These are phyloP conservation scores for Corella eumyota DNA, from an alignment of 23 tunicate genomes.

Conservation along the genomic window DNA sequence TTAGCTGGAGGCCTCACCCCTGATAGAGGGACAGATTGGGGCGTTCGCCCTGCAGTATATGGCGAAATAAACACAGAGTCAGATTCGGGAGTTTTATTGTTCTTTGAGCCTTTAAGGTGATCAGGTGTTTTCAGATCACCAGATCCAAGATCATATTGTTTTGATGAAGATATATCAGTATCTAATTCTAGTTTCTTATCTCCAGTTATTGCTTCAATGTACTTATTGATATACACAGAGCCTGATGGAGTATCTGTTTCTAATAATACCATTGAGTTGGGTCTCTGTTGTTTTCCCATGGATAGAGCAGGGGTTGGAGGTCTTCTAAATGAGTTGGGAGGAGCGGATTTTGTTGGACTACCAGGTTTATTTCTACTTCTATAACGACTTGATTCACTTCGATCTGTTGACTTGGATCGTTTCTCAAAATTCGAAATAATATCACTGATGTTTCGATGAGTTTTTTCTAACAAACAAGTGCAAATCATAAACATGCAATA, in stretches of 20 bases:
- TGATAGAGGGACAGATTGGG: constrained; percentile 12
- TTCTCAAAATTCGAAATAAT: constrained; percentile 68
- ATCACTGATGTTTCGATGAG: constrained; percentile 52
- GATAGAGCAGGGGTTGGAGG: constrained; percentile 68
- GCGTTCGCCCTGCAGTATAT: constrained; percentile 3
- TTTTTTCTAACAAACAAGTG: constrained; percentile 2
- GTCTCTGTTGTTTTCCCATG: constrained; percentile 11
- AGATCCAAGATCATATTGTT: neutral
- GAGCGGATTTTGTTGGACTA: constrained; percentile 29
- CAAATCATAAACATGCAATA: neutral
- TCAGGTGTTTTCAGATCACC: constrained; percentile 1
- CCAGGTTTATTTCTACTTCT: constrained; percentile 3
- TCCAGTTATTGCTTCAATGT: constrained; percentile 26
- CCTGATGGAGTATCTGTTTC: constrained; percentile 18
- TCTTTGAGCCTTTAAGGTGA: neutral
- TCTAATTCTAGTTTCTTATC: neutral
- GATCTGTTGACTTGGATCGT: constrained; percentile 46
- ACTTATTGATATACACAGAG: constrained; percentile 27
- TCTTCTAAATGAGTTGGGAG: constrained; percentile 16
- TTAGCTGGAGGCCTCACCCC: constrained; percentile 16
- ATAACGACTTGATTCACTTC: constrained; percentile 4
- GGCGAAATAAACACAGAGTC: constrained; percentile 26
- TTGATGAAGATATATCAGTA: neutral
- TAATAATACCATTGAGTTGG: constrained; percentile 46
- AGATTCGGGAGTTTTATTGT: neutral